Evolutionary conservation across 2,888 invertebrate genomes (phyloP), one percentile per base, ranked within the genome.

Genomic region (Chrysopilus asiliformis): DNA sequence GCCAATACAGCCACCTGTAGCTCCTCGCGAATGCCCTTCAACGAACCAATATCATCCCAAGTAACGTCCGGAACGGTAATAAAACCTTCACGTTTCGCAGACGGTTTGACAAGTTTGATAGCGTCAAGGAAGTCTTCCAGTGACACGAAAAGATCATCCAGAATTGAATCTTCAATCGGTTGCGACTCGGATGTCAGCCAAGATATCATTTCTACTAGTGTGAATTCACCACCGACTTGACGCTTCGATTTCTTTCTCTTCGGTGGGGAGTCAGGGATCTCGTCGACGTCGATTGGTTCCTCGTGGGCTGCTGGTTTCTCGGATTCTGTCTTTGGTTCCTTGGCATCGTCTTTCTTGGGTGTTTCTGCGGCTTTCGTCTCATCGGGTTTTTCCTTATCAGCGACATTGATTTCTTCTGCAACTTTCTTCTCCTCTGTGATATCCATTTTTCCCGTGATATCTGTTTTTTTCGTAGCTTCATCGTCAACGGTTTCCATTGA

Each of bases 21-120:
- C 53, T 94, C 90, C 53, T 89, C 80, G 36, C 94, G 71, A 29
- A 98, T 82, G 54, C 84, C 77, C 34, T 72, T 71, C 34, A 98
- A 62, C 1, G 95, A 94, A 0, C 98, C 98, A 46, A 98, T 76
- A 66, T 98, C 93, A 25, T 87, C 78, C 97, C 97, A 98, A 2
- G 89, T 87, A 2, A 90, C 89, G 67, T 93, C 90, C 3, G 98
- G 97, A 10, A 98, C 90, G 1, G 94, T 94, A 2, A 89, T 87
- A 63, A 98, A 95, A 33, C 97, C 97, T 68, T 98, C 97, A 47
- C 95, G 70, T 52, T 93, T 94, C 0, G 93, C 83, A 34, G 90
- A 89, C 1, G 95, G 95, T 57, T 90, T 89, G 5, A 91, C 81
- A 37, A 74, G 67, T 56, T 82, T 79, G 17, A 90, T 60, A 4